phyloP scores from a whole-genome alignment of 2,113 vertebrate species.

The Sinocyclocheilus anshuiensis region DNA sequence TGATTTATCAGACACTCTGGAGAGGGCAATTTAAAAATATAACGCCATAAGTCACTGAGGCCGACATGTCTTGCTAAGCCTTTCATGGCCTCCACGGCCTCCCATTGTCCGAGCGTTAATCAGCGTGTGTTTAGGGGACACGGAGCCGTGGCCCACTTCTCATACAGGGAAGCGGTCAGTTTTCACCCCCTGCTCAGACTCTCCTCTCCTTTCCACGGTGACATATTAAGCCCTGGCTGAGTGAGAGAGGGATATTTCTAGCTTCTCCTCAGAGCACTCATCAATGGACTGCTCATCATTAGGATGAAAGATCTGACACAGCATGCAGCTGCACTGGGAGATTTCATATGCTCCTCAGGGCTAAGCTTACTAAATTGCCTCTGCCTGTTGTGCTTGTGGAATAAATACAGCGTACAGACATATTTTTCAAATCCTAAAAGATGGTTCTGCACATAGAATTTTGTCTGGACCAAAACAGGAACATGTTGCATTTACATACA shows the following conservation, averaged over 20 bases:
- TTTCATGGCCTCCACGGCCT: slow-evolving; percentile 41
- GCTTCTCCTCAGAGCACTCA: slow-evolving; percentile 21
- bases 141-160: slow-evolving; percentile 23
- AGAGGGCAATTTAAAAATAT: slow-evolving; percentile 76
- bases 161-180: slow-evolving; percentile 32
- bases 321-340: slow-evolving; percentile 45
- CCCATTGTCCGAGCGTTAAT: slow-evolving; percentile 57
- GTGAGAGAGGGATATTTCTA: slow-evolving; percentile 42
- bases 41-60: slow-evolving; percentile 71
- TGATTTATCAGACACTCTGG: slow-evolving; percentile 81
- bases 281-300: slow-evolving; percentile 51
- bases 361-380: slow-evolving; percentile 35
- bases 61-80: slow-evolving; percentile 41
- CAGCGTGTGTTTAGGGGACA: slow-evolving; percentile 46
- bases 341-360: slow-evolving; percentile 38
- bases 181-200: slow-evolving; percentile 2
- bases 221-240: slow-evolving; percentile 43
- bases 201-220: slow-evolving; percentile 12
- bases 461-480: slow-evolving; percentile 11
- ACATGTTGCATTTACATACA: slow-evolving; percentile 4
- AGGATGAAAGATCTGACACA: slow-evolving; percentile 47
- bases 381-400: slow-evolving; percentile 37
- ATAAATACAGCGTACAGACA: slow-evolving; percentile 23
- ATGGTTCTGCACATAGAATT: neutral
- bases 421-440: slow-evolving; percentile 16